Evolutionary conservation across 2,888 invertebrate genomes (phyloP).

Genomic region (Stenodera caucasica): DNA sequence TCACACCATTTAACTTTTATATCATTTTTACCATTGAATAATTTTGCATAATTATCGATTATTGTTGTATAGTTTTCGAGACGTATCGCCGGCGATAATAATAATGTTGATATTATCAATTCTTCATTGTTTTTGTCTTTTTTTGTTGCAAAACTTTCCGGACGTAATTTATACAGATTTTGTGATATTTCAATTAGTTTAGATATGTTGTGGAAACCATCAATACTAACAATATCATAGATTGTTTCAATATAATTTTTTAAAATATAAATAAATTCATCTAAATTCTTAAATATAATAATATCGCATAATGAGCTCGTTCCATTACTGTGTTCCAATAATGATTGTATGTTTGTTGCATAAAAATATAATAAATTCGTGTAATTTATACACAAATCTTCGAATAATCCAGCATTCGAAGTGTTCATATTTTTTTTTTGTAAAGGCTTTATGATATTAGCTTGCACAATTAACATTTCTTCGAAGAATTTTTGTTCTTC

Average conservation of each 20-base stretch:
- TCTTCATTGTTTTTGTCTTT: conserved; percentile 59
- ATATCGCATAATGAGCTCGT: conserved; percentile 69
- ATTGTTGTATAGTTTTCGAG: conserved; percentile 66
- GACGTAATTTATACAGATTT: conserved; percentile 46
- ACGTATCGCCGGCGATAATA: conserved; percentile 65
- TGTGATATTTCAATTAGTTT: conserved; percentile 65
- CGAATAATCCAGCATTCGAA: conserved; percentile 64
- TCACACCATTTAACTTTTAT: conserved; percentile 64
- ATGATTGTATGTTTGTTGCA: conserved; percentile 67
- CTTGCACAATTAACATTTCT: conserved; percentile 66
- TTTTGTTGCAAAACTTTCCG: conserved; percentile 35
- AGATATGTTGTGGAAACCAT: conserved; percentile 69
- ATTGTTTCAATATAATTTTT: conserved; percentile 71
- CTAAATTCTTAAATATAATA: conserved; percentile 68
- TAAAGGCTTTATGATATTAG: conserved; percentile 65
- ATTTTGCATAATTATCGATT: conserved; percentile 54
- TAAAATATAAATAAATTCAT: conserved; percentile 72
- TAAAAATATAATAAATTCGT: conserved; percentile 69
- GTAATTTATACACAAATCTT: conserved; percentile 68
- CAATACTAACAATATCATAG: conserved; percentile 73
- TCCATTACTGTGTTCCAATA: conserved; percentile 70
- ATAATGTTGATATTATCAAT: conserved; percentile 62
- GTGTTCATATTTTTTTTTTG: conserved; percentile 63
- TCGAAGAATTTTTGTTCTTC: conserved; percentile 72
- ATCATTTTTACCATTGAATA: conserved; percentile 56